Base-by-base conservation (phyloP, 2,888 invertebrate genomes). In the Chloroclystis v-ata region DNA sequence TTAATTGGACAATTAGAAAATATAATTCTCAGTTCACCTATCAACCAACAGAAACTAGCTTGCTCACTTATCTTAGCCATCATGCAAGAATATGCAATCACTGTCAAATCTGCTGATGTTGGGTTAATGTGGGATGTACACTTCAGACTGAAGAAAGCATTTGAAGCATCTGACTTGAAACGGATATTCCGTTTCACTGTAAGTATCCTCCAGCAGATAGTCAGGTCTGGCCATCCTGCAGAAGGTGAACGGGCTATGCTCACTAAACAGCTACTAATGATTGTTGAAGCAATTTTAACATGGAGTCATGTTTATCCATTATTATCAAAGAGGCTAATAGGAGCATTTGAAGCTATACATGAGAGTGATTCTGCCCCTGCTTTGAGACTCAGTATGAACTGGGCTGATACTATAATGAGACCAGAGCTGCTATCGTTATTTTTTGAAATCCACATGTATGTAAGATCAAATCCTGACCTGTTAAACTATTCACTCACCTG, bases 71-170 rank as follows among this genome's bases (percentile, higher is more conserved):
- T 97, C 64, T 89, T 92, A 45, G 92, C 95, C 7, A 86, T 97
- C 37, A 92, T 97, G 89, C 95, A 95, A 85, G 97, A 97, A 77
- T 97, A 95, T 83, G 93, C 95, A 6, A 94, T 92, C 24, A 94
- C 95, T 3, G 92, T 93, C 1, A 93, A 95, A 68, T 95, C 96
- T 1, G 93, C 95, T 25, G 95, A 95, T 78, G 93, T 96, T 8
- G 96, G 96, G 4, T 85, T 97, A 38, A 92, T 96, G 32, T 97
- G 95, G 95, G 96, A 96, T 77, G 91, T 93, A 26, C 97, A 97
- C 78, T 92, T 94, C 64, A 90, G 92, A 67, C 92, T 95, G 24
- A 97, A 97, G 77, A 92, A 92, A 63, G 91, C 93, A 30, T 97
- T 97, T 85, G 96, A 97, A 89, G 91, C 89, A 13, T 89, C 90